phyloP scores from a whole-genome alignment of 2,797 vertebrate species.

The Streptopelia turtur region DNA sequence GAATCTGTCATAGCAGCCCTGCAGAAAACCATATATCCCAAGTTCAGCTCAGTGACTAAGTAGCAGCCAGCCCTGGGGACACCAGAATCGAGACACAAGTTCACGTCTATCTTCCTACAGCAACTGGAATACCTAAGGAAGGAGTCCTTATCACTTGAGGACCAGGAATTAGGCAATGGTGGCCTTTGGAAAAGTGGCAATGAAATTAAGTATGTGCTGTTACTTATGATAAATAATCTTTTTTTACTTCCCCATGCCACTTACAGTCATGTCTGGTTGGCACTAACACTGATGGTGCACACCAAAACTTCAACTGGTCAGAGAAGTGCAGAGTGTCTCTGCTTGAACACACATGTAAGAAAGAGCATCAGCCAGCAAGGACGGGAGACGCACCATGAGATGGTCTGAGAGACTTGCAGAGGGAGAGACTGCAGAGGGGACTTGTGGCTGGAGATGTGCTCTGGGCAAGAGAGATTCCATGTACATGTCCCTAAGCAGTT shows the following conservation, averaged over 20 bases:
- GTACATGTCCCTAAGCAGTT: background rate
- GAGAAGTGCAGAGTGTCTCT: background rate
- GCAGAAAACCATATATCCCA: background rate
- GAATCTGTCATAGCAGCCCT: background rate
- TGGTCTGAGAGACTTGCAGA: background rate
- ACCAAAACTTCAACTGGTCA: background rate
- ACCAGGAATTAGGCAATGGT: background rate
- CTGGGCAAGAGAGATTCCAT: background rate
- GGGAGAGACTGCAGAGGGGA: background rate
- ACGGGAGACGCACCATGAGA: background rate
- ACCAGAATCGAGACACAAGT: background rate
- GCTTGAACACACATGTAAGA: background rate
- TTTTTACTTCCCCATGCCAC: background rate
- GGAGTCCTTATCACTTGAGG: background rate
- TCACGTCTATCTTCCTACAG: background rate
- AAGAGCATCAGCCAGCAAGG: background rate
- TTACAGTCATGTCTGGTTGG: accelerated
- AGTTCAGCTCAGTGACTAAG: background rate
- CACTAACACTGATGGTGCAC: accelerated
- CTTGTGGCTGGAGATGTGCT: background rate
- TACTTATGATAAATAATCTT: background rate
- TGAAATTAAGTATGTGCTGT: background rate
- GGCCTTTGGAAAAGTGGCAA: background rate
- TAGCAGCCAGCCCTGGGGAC: background rate
- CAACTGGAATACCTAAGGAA: background rate